Evolutionary conservation across 2,113 vertebrate genomes (phyloP), one percentile per base, ranked within the genome.

Genomic region (Cheilinus undulatus): DNA sequence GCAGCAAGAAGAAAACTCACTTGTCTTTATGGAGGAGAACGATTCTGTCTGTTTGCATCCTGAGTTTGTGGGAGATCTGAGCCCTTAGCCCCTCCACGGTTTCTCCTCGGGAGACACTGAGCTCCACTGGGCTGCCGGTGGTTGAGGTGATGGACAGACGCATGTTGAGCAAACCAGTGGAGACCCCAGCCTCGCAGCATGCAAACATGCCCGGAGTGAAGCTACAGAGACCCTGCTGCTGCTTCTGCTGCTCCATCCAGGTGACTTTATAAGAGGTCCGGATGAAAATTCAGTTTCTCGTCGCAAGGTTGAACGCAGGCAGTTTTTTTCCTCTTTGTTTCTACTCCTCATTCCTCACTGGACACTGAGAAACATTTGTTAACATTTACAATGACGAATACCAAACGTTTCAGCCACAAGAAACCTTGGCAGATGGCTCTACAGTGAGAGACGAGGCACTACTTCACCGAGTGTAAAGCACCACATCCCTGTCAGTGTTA

Each of bases 71-170:
- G 19, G 95, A 95, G 62, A 97, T 87, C 4, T 93, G 91, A 51
- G 93, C 83, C 85, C 93, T 95, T 84, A 97, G 93, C 32, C 94
- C 95, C 50, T 96, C 96, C 76, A 95, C 95, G 4, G 95, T 96
- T 88, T 97, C 96, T 58, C 94, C 94, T 2, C 71, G 80, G 23
- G 94, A 94, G 27, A 97, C 94, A 3, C 87, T 91, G 45, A 97
- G 92, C 88, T 96, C 95, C 83, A 96, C 94, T 42, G 94, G 94
- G 61, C 93, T 93, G 22, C 96, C 96, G 28, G 95, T 95, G 34
- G 96, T 97, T 8, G 94, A 96, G 67, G 93, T 92, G 86, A 97
- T 91, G 74, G 87, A 91, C 36, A 97, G 57, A 69, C 91, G 94
- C 91, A 97, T 96, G 54, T 88, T 78, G 28, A 93, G 69, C 46